phyloP scores from a whole-genome alignment of 2,113 vertebrate species.

The Halichoeres trimaculatus region DNA sequence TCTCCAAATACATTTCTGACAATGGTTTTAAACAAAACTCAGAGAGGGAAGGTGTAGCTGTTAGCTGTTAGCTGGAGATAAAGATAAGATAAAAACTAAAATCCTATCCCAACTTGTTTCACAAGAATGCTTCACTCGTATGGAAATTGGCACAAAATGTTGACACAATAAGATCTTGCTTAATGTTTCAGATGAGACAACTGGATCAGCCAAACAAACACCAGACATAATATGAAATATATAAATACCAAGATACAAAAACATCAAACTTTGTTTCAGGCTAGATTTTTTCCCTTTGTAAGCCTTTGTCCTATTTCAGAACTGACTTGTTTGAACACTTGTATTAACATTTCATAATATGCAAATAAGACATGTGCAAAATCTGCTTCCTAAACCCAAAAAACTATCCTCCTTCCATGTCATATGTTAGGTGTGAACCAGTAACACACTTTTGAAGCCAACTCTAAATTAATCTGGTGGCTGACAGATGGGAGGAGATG shows the following conservation, averaged over 20 bases:
- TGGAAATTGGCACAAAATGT: neutral
- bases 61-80: constrained; percentile 24
- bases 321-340: neutral
- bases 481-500: constrained; percentile 61
- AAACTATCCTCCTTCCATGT: constrained; percentile 11
- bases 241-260: neutral
- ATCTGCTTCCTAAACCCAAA: constrained; percentile 20
- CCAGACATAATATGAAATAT: no score
- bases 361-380: neutral
- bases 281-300: neutral
- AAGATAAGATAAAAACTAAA: neutral
- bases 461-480: constrained; percentile 34
- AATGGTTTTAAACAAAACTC: constrained; percentile 24
- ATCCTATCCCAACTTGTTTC: neutral
- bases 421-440: constrained; percentile 37
- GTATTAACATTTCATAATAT: neutral
- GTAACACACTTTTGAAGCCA: constrained; percentile 10
- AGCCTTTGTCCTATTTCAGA: neutral
- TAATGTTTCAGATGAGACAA: neutral
- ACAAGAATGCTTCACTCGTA: neutral
- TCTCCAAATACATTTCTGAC: constrained; percentile 4
- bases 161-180: neutral
- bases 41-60: neutral
- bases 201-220: neutral
- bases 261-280: neutral